Evolutionary conservation across 1,140 invertebrate species (phyloP).

Genomic region (Halesus radiatus): DNA sequence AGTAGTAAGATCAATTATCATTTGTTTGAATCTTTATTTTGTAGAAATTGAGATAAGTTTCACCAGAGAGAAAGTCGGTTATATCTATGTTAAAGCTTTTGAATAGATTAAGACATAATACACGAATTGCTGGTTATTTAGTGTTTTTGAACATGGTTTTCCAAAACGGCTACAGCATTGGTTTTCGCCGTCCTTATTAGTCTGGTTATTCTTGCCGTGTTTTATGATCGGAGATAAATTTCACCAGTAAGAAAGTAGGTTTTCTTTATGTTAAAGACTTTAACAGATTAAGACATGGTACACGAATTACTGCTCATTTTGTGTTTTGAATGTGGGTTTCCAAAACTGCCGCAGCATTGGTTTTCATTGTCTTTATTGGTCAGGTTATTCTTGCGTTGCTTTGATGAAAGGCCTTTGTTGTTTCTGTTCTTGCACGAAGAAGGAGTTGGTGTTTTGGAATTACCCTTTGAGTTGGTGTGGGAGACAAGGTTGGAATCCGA

Average conservation of each 20-base stretch:
- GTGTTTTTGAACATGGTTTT: slow-evolving; percentile 46
- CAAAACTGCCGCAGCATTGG: slow-evolving; percentile 54
- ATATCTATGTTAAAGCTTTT: no score
- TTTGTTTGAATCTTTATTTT: no score
- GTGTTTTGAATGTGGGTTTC: slow-evolving; percentile 46
- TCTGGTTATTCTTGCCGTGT: slow-evolving; percentile 8
- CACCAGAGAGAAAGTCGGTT: no score
- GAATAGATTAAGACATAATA: slow-evolving; percentile 47
- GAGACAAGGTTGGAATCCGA: slow-evolving; percentile 53
- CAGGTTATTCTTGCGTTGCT: slow-evolving; percentile 15
- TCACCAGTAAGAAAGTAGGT: no score
- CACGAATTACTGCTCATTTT: slow-evolving; percentile 54
- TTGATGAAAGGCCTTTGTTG: slow-evolving; percentile 14
- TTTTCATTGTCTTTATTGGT: slow-evolving; percentile 44
- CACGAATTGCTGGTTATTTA: slow-evolving; percentile 53
- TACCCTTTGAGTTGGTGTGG: slow-evolving; percentile 33
- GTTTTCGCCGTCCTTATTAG: slow-evolving; percentile 41
- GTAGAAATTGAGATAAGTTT: no score
- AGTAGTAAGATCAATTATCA: no score
- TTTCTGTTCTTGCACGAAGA: slow-evolving; percentile 33
- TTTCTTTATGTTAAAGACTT: no score
- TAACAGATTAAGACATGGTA: slow-evolving; percentile 48
- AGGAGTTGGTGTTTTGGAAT: slow-evolving; percentile 24
- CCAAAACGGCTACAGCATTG: slow-evolving; percentile 53
- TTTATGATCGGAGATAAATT: neutral